Evolutionary conservation across 1,140 invertebrate genomes (phyloP), one percentile per base, ranked within the genome.

Genomic region (Drosophila truncata): DNA sequence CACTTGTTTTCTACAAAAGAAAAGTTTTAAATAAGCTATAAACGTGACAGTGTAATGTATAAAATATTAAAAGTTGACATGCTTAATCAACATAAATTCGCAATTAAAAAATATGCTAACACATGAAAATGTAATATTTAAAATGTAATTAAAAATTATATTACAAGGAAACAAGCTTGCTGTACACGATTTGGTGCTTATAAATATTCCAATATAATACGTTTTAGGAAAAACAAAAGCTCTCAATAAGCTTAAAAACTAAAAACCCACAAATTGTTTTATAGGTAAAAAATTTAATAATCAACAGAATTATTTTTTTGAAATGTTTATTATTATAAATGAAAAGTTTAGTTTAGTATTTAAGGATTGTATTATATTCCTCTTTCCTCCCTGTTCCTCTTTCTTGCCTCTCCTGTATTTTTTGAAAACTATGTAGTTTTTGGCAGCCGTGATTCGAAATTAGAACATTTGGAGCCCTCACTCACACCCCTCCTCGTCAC

Each of bases 391-490:
- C 13, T 7, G 9, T 2, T 18, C 9, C 27, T 5, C 18, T 14
- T 14, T 1, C 20, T 13, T 20, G 29, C 13, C 5, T 13, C n/a
- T 29, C 27, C 49, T 33, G 11, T 27, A 16, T n/a, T 37, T 25
- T 55, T 33, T 20, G 13, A 18, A 35, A 55, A 25, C 33, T 25
- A 55, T 2, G n/a, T n/a, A n/a, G n/a, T n/a, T 55, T 31, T 54
- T 35, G 31, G 52, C 52, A 55, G 31, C 52, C 33, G 31, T 37
- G 31, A 25, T 25, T 37, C 52, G 20, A 55, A 55, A 55, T 55
- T 23, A 20, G 52, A 55, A 25, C 52, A 64, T 64, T 64, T 64
- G 7, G 39, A 23, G 20, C 52, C 23, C 31, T 25, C 35, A 16
- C 25, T 25, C 25, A 4, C 4, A 2, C 4, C 25, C 25, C 27